Evolutionary conservation across 2,888 invertebrate genomes (phyloP).

Genomic region (Xylota segnis): DNA sequence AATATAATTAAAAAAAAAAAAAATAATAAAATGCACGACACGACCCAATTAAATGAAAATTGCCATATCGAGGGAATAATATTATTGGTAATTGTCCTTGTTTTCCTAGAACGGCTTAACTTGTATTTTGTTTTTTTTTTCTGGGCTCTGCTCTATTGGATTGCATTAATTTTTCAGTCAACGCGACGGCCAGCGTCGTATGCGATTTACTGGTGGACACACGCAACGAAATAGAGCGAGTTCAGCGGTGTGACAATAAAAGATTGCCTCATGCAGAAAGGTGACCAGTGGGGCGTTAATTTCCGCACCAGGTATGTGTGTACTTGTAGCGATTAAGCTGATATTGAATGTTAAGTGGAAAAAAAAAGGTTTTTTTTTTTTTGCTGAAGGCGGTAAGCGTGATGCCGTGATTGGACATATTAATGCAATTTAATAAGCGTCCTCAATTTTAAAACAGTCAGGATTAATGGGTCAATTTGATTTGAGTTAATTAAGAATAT

Average conservation of each 20-base stretch:
- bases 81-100: slow-evolving; percentile 57
- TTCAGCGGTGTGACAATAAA: slow-evolving; percentile 22
- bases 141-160: slow-evolving; percentile 28
- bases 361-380: background rate
- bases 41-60: slow-evolving; percentile 69
- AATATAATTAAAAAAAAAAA: slow-evolving; percentile 1
- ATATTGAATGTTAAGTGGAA: slow-evolving; percentile 24
- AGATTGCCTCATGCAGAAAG: slow-evolving; percentile 9
- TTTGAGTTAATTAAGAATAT: slow-evolving; percentile 43
- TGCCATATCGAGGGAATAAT: slow-evolving; percentile 51
- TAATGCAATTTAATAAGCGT: slow-evolving; percentile 51
- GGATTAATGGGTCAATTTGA: slow-evolving; percentile 31
- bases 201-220: slow-evolving; percentile 18
- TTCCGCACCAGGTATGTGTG: background rate
- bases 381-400: background rate
- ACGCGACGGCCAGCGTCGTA: background rate
- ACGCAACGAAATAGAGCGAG: slow-evolving; percentile 17
- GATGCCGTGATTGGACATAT: slow-evolving; percentile 42
- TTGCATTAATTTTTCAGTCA: slow-evolving; percentile 59
- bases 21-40: slow-evolving; percentile 24
- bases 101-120: slow-evolving; percentile 25
- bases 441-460: slow-evolving; percentile 31
- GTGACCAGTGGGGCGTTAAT: background rate
- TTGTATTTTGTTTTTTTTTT: slow-evolving; percentile 26
- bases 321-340: background rate